These are phyloP conservation scores for Drosophila azteca DNA, from an alignment of 1,140 invertebrate species.

Conservation along the genomic window DNA sequence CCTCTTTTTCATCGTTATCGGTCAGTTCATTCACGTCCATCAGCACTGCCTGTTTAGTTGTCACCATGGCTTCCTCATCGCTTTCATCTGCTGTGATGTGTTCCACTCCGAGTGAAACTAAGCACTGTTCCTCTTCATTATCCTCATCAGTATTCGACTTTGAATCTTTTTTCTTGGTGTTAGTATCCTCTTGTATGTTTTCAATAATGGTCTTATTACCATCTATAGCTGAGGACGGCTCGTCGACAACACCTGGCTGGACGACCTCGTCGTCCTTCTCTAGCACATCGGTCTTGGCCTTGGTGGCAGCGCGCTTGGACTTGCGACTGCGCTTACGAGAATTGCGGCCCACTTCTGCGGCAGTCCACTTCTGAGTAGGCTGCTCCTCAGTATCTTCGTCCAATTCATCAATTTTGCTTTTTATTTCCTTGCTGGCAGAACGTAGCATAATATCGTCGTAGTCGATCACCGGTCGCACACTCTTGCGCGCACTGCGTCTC, in stretches of 20 bases:
- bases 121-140: not conserved
- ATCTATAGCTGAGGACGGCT: not conserved
- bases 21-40: constrained; percentile 42
- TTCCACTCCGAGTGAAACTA: no score
- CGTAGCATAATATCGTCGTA: constrained; percentile 69
- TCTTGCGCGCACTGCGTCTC: constrained; percentile 67
- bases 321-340: constrained; percentile 58
- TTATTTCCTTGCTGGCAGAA: constrained; percentile 43
- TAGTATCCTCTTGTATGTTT: not conserved
- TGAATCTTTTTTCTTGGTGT: not conserved
- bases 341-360: constrained; percentile 54
- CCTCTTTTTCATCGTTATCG: not conserved
- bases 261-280: not conserved
- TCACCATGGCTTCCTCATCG: not conserved
- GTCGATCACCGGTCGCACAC: constrained; percentile 63
- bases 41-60: not conserved
- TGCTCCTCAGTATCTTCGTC: constrained; percentile 5
- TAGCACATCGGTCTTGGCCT: not conserved
- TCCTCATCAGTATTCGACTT: not conserved
- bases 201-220: not conserved
- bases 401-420: not conserved
- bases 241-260: not conserved
- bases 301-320: constrained; percentile 18
- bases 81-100: not conserved
- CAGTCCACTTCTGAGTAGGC: constrained; percentile 44